phyloP scores from a whole-genome alignment of 2,888 invertebrate species.

The Digitonthophagus gazella region DNA sequence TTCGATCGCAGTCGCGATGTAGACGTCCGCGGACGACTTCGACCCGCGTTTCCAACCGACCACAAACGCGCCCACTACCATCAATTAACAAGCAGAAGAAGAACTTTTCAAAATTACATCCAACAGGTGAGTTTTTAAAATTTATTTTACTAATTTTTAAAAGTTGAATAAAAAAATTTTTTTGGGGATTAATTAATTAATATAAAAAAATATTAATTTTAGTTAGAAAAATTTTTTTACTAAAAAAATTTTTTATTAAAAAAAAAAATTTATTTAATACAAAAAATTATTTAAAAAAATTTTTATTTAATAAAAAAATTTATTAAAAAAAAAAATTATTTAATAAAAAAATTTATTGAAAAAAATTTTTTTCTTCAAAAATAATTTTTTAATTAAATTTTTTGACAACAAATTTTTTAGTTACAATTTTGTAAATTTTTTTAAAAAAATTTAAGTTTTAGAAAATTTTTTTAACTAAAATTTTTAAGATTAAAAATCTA shows the following conservation, averaged over 20 bases:
- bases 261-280: neutral
- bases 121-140: neutral
- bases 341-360: neutral
- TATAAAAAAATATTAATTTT: too few relatives aligned
- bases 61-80: neutral
- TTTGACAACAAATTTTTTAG: too few relatives aligned
- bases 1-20: neutral
- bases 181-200: too few relatives aligned
- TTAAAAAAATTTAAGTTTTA: too few relatives aligned
- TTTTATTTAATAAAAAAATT: neutral
- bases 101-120: neutral
- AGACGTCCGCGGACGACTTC: neutral
- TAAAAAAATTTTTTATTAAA: too few relatives aligned
- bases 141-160: neutral
- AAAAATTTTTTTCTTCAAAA: neutral
- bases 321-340: too few relatives aligned
- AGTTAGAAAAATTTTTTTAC: neutral
- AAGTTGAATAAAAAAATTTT: neutral
- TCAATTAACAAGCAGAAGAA: too few relatives aligned
- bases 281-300: neutral
- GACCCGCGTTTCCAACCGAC: too few relatives aligned
- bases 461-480: too few relatives aligned
- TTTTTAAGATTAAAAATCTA: too few relatives aligned
- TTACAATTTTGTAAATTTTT: too few relatives aligned
- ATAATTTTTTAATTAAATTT: neutral